Evolutionary conservation across 2,888 invertebrate species (phyloP).

Genomic region (Biston stratarius): DNA sequence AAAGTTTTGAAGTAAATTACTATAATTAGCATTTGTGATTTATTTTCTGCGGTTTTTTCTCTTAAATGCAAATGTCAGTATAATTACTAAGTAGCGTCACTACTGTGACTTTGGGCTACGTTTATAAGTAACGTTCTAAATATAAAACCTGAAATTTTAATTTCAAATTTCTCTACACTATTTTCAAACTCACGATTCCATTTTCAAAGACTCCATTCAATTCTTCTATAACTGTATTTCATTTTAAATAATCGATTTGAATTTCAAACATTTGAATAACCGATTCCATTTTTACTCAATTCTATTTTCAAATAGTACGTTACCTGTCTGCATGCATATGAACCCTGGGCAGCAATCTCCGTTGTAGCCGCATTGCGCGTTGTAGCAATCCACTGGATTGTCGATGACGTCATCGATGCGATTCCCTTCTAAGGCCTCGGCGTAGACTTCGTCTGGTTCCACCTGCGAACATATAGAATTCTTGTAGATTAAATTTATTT

Average conservation of each 20-base stretch:
- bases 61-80: not conserved
- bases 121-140: too few species aligned
- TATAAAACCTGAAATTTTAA: not conserved
- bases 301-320: constrained; percentile 56
- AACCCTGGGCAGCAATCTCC: constrained; percentile 94
- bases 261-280: not conserved
- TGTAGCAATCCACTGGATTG: constrained; percentile 90
- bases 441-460: constrained; percentile 77
- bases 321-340: constrained; percentile 87
- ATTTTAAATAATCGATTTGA: not conserved
- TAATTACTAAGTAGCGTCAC: not conserved
- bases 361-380: constrained; percentile 90
- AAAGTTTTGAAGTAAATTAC: not conserved
- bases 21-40: not conserved
- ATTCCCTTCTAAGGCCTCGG: constrained; percentile 78
- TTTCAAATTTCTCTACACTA: not conserved
- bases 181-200: not conserved
- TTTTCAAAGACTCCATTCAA: not conserved
- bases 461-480: constrained; percentile 51
- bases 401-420: constrained; percentile 86
- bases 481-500: too few species aligned
- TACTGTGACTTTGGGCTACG: too few species aligned
- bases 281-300: too few species aligned
- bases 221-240: not conserved
- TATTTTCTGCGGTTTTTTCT: not conserved